Evolutionary conservation across 2,113 vertebrate species (phyloP), one percentile per base, ranked within the genome.

Genomic region (Chauna torquata): DNA sequence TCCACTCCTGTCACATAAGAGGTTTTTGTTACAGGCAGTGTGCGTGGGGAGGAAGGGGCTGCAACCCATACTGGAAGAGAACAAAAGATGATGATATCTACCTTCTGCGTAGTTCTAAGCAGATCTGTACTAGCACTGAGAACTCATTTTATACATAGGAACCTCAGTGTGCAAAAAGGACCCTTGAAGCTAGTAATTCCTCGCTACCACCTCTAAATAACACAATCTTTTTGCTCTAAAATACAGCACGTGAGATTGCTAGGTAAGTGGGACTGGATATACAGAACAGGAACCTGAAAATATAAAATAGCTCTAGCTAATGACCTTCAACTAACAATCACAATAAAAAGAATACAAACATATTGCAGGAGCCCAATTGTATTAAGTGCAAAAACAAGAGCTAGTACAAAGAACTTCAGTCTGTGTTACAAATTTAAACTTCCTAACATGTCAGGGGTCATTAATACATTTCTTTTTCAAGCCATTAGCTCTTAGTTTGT

Each of bases 351-450:
- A 45, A 89, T 16, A 81, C 61, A 90, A 69, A 87, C 9, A 9
- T 20, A 96, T 49, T 91, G 84, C 61, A 92, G 92, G 81, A 91
- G 61, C 62, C 45, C 81, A 78, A 12, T 11, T 87, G 36, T 87
- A 92, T 61, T 91, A 91, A 92, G 92, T 85, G 84, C 94, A 95
- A 94, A 95, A 91, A 14, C 52, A 87, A 64, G 22, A 91, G 57
- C 65, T 65, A 79, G 64, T 47, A 82, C n/a, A 92, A 82, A 70
- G n/a, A 66, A 59, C 17, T 81, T 61, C 25, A 57, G 40, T 14
- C 88, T 58, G 44, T 9, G 36, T 89, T 79, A 92, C 50, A 65
- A 59, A 72, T 52, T 52, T 61, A 50, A 82, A 68, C 20, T 11
- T 25, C n/a, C 24, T 54, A 44, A 47, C 30, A 3, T 2, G 8